A percentile compares a stretch with the other conserved stretches of the same genome.
phyloP scores from a whole-genome alignment of 2,113 vertebrate genomes.

The Coracopsis vasa region DNA sequence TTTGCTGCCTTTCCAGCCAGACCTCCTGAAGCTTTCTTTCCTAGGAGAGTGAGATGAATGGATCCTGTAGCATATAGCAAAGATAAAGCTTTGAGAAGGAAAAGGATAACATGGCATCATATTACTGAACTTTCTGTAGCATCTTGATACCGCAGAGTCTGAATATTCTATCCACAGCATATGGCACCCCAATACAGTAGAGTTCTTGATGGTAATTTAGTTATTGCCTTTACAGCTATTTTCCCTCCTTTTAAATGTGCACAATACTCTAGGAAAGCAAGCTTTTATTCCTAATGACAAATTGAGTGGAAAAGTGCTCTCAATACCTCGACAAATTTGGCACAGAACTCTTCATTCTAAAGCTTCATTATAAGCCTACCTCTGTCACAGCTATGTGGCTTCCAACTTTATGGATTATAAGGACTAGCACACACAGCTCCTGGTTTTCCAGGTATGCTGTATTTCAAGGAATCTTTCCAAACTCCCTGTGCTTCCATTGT shows the following conservation, averaged over 20 bases:
- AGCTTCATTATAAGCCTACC: conserved; percentile 32
- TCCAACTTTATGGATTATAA: not conserved
- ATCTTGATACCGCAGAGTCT: not conserved
- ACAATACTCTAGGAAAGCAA: conserved; percentile 12
- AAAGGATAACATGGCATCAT: not conserved
- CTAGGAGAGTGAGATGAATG: not conserved
- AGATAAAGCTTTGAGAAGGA: conserved; percentile 21
- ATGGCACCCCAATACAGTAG: not conserved
- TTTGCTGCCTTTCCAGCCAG: not conserved
- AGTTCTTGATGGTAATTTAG: not conserved
- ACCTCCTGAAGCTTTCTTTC: conserved; percentile 7
- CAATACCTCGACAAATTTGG: conserved; percentile 23
- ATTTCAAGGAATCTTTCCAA: not conserved
- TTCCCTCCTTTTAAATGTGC: not conserved
- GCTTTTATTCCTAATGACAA: not conserved
- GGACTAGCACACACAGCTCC: not conserved
- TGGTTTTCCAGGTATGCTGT: not conserved
- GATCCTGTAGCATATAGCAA: not conserved
- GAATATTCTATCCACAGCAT: not conserved
- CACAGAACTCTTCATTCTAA: conserved; percentile 4
- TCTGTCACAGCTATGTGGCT: conserved; percentile 52
- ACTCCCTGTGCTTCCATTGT: not conserved
- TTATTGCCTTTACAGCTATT: not conserved
- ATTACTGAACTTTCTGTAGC: conserved; percentile 21
- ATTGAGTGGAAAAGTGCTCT: not conserved